phyloP scores from a whole-genome alignment of 2,113 vertebrate genomes.

The Nerophis lumbriciformis region DNA sequence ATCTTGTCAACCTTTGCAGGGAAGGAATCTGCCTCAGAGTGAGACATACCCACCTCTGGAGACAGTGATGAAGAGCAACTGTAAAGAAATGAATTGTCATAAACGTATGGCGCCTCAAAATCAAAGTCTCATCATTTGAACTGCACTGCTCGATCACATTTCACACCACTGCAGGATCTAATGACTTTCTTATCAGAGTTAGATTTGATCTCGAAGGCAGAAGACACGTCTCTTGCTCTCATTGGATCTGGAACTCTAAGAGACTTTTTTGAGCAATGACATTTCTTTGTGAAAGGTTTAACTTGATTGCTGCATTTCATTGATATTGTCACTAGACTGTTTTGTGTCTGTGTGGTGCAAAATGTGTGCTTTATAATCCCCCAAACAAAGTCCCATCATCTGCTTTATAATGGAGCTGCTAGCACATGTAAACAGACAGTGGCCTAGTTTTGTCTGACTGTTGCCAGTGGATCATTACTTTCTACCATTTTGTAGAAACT shows the following conservation, averaged over 20 bases:
- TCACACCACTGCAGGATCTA: slow-evolving; percentile 21
- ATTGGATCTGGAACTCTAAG: slow-evolving; percentile 14
- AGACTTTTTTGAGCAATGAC: slow-evolving; percentile 24
- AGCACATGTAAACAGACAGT: slow-evolving; percentile 54
- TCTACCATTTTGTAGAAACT: slow-evolving; percentile 39
- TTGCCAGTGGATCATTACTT: slow-evolving; percentile 54
- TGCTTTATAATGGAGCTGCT: slow-evolving; percentile 53
- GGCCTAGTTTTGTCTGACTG: slow-evolving; percentile 49
- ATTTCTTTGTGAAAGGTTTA: slow-evolving; percentile 36
- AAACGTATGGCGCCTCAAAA: slow-evolving; percentile 34
- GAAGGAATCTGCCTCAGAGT: slow-evolving; percentile 34
- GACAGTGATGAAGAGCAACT: slow-evolving; percentile 50
- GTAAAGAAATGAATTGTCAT: slow-evolving; percentile 43
- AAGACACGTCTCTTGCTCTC: neutral
- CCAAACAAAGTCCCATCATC: slow-evolving; percentile 48
- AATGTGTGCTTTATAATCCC: slow-evolving; percentile 44
- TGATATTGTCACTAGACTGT: slow-evolving; percentile 51
- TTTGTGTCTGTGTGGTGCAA: slow-evolving; percentile 33
- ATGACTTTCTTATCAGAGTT: slow-evolving; percentile 24
- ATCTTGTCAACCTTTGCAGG: slow-evolving; percentile 30
- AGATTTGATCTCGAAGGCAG: slow-evolving; percentile 18
- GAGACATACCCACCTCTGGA: slow-evolving; percentile 26
- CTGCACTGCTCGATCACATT: slow-evolving; percentile 23
- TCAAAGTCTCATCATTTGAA: neutral
- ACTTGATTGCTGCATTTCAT: slow-evolving; percentile 37